A percentile compares a stretch with the other conserved stretches of the same genome.
phyloP scores from a whole-genome alignment of 2,797 vertebrate genomes.

The Clamator glandarius region DNA sequence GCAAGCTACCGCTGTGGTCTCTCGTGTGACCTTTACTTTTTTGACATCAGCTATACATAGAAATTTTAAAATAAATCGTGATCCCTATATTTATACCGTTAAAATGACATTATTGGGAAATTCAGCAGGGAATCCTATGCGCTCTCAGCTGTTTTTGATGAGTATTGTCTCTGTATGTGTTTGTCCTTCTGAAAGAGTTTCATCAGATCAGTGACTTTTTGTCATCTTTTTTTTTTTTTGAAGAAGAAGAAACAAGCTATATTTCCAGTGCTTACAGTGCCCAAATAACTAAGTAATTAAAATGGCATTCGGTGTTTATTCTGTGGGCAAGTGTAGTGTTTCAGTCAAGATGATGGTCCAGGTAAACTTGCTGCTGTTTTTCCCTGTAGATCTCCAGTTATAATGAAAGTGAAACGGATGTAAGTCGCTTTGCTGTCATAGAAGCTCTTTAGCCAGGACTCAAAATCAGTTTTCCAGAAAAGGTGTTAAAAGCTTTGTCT shows the following conservation, averaged over 20 bases:
- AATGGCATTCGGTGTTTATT: neutral
- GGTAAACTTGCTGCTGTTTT: neutral
- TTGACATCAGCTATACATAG: accelerated
- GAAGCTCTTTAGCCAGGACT: neutral
- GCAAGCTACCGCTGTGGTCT: neutral
- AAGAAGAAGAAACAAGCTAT: too few relatives aligned
- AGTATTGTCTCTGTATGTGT: accelerated
- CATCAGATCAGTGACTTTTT: neutral
- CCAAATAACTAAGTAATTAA: neutral
- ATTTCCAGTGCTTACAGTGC: neutral
- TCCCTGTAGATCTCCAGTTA: neutral
- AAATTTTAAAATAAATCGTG: accelerated
- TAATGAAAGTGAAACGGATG: neutral
- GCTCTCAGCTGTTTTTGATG: neutral
- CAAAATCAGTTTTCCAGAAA: neutral
- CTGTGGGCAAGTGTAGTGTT: neutral
- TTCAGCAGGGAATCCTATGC: neutral
- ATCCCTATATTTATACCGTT: neutral
- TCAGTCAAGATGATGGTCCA: neutral
- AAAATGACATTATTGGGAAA: neutral
- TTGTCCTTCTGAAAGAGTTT: neutral
- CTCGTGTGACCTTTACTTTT: neutral
- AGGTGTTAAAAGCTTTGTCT: neutral
- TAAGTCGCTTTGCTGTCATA: accelerated
- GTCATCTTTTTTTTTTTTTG: neutral